Evolutionary conservation across 1,140 invertebrate genomes (phyloP).

Genomic region (Calosoma granatense): DNA sequence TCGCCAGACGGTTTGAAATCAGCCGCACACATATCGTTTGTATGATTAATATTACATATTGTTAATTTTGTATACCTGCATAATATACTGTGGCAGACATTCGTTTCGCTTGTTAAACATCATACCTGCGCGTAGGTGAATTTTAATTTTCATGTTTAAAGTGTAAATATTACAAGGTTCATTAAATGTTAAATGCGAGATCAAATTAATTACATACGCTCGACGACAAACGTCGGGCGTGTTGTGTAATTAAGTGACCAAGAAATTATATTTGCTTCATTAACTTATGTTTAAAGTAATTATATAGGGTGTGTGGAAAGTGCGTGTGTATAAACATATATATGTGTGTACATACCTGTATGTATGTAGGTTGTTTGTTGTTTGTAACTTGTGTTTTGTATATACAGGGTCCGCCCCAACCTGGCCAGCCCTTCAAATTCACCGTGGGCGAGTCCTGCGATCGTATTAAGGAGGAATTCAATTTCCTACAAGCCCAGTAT

Average conservation of each 20-base stretch:
- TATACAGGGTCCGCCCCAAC: constrained; percentile 77
- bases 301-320: background rate
- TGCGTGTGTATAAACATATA: too few species aligned
- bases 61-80: too few species aligned
- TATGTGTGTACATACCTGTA: too few species aligned
- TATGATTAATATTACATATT: too few species aligned
- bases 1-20: too few species aligned
- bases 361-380: too few species aligned
- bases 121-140: too few species aligned
- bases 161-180: background rate
- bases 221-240: background rate
- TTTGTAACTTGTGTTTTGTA: constrained; percentile 23
- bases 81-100: too few species aligned
- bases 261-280: background rate
- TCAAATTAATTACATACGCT: background rate
- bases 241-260: background rate
- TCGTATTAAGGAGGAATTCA: constrained; percentile 98
- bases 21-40: too few species aligned
- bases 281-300: background rate
- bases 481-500: constrained; percentile 96
- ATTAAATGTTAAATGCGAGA: background rate
- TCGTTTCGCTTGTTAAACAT: too few species aligned
- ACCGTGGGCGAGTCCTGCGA: constrained; percentile 94
- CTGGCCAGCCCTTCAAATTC: constrained; percentile 86
- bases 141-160: too few species aligned